Conservation (phyloP, 2,888 invertebrate genomes). For the Parelbella ahira region DNA sequence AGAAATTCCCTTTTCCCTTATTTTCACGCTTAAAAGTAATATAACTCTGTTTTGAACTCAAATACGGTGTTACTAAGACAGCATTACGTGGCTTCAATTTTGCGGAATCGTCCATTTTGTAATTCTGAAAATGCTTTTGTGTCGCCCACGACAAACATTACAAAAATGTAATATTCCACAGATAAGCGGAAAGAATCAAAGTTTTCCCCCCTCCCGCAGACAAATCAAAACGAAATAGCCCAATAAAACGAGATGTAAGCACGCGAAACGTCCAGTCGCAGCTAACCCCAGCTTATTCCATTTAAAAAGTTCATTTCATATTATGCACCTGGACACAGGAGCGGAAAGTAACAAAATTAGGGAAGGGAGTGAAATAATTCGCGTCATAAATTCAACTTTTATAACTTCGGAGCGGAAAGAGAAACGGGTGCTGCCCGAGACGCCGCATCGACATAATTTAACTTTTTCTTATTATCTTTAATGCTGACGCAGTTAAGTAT, state of each 20-base stretch:
- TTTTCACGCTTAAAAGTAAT: no score
- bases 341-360: slow-evolving; percentile 60
- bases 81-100: slow-evolving; percentile 16
- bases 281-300: slow-evolving; percentile 47
- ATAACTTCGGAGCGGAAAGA: slow-evolving; percentile 55
- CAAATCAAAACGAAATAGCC: slow-evolving; percentile 56
- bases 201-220: slow-evolving; percentile 32
- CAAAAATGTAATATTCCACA: slow-evolving; percentile 27
- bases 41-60: background rate
- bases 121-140: slow-evolving; percentile 21
- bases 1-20: no score
- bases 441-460: slow-evolving; percentile 76
- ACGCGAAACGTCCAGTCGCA: slow-evolving; percentile 46
- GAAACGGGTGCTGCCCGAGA: slow-evolving; percentile 44
- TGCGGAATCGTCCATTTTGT: slow-evolving; percentile 13
- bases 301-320: slow-evolving; percentile 62
- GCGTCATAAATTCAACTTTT: slow-evolving; percentile 75
- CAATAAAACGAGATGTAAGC: slow-evolving; percentile 50
- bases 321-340: slow-evolving; percentile 67
- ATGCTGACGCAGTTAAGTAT: slow-evolving; percentile 71
- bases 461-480: slow-evolving; percentile 80
- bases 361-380: slow-evolving; percentile 72
- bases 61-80: slow-evolving; percentile 2
- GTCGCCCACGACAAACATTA: slow-evolving; percentile 17
- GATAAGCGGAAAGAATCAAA: slow-evolving; percentile 24